These are phyloP conservation scores for Cheilosia variabilis DNA, from an alignment of 2,888 invertebrate species.

Conservation along the genomic window DNA sequence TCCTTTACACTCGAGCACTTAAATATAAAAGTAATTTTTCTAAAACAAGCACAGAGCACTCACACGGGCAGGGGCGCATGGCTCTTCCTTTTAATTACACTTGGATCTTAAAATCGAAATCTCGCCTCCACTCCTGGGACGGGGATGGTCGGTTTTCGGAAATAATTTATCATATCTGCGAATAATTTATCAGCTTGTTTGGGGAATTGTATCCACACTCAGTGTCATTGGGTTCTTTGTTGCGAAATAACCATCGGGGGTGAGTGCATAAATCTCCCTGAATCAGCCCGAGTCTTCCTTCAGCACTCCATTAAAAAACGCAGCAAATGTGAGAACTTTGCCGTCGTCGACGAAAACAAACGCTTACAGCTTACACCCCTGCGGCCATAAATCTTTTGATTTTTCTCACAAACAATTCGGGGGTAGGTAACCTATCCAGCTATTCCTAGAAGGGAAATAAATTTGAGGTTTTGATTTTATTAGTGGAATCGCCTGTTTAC, in stretches of 20 bases:
- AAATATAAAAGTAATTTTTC: conserved; percentile 58
- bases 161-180: conserved; percentile 71
- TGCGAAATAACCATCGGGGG: conserved; percentile 13
- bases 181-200: conserved; percentile 70
- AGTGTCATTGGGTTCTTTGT: conserved; percentile 55
- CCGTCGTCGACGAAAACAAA: conserved; percentile 14
- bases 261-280: conserved; percentile 61
- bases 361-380: conserved; percentile 40
- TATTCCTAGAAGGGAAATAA: conserved; percentile 70
- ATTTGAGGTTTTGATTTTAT: conserved; percentile 72
- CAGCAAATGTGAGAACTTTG: conserved; percentile 11
- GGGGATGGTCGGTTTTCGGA: conserved; percentile 42
- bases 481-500: conserved; percentile 73
- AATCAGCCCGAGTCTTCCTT: conserved; percentile 66
- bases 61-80: neutral
- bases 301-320: conserved; percentile 61
- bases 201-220: conserved; percentile 39
- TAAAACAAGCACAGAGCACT: conserved; percentile 12
- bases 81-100: conserved; percentile 46
- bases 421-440: conserved; percentile 31
- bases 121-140: conserved; percentile 11
- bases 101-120: conserved; percentile 39
- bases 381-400: conserved; percentile 65
- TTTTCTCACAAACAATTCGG: conserved; percentile 42
- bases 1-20: conserved; percentile 41